phyloP scores from a whole-genome alignment of 1,140 invertebrate species.

The Papilio polytes region DNA sequence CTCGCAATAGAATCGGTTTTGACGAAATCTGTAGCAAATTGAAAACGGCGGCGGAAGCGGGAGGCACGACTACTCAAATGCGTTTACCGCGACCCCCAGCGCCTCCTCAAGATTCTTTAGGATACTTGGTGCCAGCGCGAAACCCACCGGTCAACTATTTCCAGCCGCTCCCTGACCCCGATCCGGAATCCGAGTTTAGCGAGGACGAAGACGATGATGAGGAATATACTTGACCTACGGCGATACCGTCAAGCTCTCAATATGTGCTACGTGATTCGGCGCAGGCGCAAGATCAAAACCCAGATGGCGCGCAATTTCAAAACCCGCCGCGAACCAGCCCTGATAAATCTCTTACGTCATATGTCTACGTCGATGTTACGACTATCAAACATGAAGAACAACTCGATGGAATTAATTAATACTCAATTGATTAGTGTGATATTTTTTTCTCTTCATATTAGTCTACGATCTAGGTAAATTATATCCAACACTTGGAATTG shows the following conservation, averaged over 20 bases:
- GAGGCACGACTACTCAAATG: conserved; percentile 53
- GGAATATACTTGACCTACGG: conserved; percentile 71
- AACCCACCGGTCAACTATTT: conserved; percentile 79
- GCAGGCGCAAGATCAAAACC: conserved; percentile 47
- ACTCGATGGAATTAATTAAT: conserved; percentile 52
- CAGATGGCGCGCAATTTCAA: conserved; percentile 53
- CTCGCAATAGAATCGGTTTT: conserved; percentile 91
- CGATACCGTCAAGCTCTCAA: conserved; percentile 54
- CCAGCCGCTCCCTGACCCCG: conserved; percentile 77
- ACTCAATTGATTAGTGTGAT: conserved; percentile 70
- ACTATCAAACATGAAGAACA: conserved; percentile 38
- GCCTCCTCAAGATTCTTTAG: conserved; percentile 67
- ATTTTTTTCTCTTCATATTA: conserved; percentile 57
- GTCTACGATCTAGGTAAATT: neutral
- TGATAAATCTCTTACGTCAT: conserved; percentile 50
- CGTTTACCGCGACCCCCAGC: conserved; percentile 74
- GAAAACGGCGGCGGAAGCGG: conserved; percentile 74
- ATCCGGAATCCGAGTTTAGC: conserved; percentile 66
- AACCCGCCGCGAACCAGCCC: conserved; percentile 56
- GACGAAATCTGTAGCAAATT: conserved; percentile 88
- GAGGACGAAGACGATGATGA: conserved; percentile 77
- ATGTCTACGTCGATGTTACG: conserved; percentile 16
- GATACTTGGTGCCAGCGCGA: conserved; percentile 71
- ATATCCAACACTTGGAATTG: conserved; percentile 31
- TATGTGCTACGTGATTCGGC: conserved; percentile 66